Evolutionary conservation across 2,797 vertebrate genomes (phyloP), one percentile per base, ranked within the genome.

Genomic region (Sphenodon punctatus): DNA sequence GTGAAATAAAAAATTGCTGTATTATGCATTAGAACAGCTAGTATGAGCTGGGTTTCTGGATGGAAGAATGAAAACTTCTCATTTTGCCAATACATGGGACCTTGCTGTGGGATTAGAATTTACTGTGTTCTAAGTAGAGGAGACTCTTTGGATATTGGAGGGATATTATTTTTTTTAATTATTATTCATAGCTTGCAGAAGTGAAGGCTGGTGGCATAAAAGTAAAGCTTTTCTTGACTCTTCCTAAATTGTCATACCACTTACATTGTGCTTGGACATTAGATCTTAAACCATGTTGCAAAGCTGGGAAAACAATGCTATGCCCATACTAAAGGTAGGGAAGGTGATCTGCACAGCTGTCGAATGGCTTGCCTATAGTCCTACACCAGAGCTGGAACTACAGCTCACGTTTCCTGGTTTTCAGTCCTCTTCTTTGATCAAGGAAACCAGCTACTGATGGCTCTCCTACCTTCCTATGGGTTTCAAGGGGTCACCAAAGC

Each of bases 11-110:
- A 78, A 79, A 9, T 17, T 15, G 53, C 15, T 27, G 49, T 25
- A 10, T 17, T 53, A 27, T 30, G n/a, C 53, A 22, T 16, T 16
- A 53, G 49, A 30, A 16, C 53, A 60, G 15, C 4, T n/a, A 6
- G 27, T 9, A 30, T 1, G n/a, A 20, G 60, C 25, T 23, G 25
- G 27, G 27, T 30, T 27, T 53, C 51, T 53, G 51, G 30, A n/a
- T 8, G 2, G n/a, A 53, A 63, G 38, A 67, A 14, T 34, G 13
- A 75, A 13, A 53, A 66, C 5, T 46, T 14, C 15, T 38, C 2
- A 4, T 25, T 19, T 43, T 34, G 0, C 8, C 58, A 75, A 64
- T 20, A 8, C 45, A 0, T 7, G 41, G 60, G 64, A 63, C 0
- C 25, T 0, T 32, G 48, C 5, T 22, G 3, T 17, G 1, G 25